These are phyloP conservation scores for Drosophila paucipuncta DNA, from an alignment of 2,888 invertebrate species.

Conservation along the genomic window DNA sequence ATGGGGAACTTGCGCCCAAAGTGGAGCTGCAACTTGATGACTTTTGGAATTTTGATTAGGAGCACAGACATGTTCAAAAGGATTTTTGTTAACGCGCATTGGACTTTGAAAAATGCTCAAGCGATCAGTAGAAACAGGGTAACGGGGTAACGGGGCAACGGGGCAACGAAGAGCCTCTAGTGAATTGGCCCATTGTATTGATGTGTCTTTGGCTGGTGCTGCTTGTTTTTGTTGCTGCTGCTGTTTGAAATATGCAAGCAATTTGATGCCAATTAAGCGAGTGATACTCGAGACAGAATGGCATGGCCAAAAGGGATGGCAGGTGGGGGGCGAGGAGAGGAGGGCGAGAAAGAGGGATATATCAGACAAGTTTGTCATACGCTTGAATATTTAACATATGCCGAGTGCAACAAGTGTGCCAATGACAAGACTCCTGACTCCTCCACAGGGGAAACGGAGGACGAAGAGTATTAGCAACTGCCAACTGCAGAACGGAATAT, in stretches of 20 bases:
- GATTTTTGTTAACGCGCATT: slow-evolving; percentile 79
- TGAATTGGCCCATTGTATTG: slow-evolving; percentile 72
- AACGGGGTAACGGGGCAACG: background rate
- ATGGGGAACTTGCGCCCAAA: slow-evolving; percentile 35
- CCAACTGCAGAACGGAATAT: slow-evolving; percentile 11
- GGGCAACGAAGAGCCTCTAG: slow-evolving; percentile 1
- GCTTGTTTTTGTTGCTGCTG: slow-evolving; percentile 34
- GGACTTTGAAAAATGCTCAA: slow-evolving; percentile 76
- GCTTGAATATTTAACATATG: slow-evolving; percentile 45
- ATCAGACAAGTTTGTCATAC: slow-evolving; percentile 40
- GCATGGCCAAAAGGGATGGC: background rate
- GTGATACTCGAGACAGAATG: slow-evolving; percentile 32
- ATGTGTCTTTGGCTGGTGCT: slow-evolving; percentile 60
- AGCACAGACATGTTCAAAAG: slow-evolving; percentile 81
- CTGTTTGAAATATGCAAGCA: slow-evolving; percentile 76
- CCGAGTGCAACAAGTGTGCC: slow-evolving; percentile 58
- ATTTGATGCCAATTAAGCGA: slow-evolving; percentile 80
- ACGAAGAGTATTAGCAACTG: background rate
- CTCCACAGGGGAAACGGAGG: background rate
- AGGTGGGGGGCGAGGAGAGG: background rate
- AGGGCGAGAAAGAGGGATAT: background rate
- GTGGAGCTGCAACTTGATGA: slow-evolving; percentile 66
- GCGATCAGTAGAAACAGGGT: background rate
- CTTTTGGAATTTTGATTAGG: slow-evolving; percentile 81
- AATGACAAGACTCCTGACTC: slow-evolving; percentile 3